Conservation (phyloP, 2,888 invertebrate genomes). For the Spilosoma lubricipeda region DNA sequence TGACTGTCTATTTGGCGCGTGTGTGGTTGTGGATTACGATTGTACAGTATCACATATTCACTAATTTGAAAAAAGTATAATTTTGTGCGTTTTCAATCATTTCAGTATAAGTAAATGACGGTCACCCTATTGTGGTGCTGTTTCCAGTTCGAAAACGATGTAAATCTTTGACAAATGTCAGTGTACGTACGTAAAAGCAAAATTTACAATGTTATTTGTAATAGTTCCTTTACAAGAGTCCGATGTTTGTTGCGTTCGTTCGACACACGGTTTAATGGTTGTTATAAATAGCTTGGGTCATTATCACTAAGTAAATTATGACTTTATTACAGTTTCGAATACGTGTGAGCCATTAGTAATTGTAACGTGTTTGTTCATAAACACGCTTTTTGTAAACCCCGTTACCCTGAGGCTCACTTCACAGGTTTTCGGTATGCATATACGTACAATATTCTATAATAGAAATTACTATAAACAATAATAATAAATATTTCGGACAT, state of each 20-base stretch:
- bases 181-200: slow-evolving; percentile 25
- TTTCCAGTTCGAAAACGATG: slow-evolving; percentile 47
- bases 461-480: too few species aligned
- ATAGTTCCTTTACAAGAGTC: slow-evolving; percentile 22
- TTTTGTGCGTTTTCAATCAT: neutral
- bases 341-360: slow-evolving; percentile 21
- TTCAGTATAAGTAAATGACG: neutral
- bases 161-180: slow-evolving; percentile 35
- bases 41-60: too few species aligned
- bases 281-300: slow-evolving; percentile 43
- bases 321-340: slow-evolving; percentile 12
- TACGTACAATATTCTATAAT: too few species aligned
- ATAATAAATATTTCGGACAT: too few species aligned
- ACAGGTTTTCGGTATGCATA: too few species aligned
- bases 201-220: slow-evolving; percentile 43
- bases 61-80: neutral
- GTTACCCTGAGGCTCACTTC: neutral
- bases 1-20: too few species aligned
- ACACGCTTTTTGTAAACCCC: neutral
- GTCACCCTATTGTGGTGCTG: slow-evolving; percentile 28
- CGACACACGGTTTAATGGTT: slow-evolving; percentile 34
- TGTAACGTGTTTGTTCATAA: neutral
- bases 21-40: too few species aligned
- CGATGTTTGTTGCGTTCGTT: slow-evolving; percentile 36
- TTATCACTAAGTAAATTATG: slow-evolving; percentile 37